Evolutionary conservation across 2,888 invertebrate genomes (phyloP).

Genomic region (Prionchulus punctatus): DNA sequence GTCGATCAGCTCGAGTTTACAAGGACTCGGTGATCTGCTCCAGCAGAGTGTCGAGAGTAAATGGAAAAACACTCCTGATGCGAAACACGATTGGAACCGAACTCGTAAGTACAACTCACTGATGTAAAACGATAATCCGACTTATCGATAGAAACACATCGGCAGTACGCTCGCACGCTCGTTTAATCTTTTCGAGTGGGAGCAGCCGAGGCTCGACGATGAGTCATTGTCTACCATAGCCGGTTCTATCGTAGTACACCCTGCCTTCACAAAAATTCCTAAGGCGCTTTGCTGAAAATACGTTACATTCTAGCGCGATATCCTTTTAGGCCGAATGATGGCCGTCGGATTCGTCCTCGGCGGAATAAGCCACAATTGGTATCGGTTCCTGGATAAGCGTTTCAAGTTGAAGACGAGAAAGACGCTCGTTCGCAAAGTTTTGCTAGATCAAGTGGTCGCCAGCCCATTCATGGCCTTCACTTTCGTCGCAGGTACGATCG

Average conservation of each 20-base stretch:
- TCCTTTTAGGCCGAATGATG: constrained; percentile 48
- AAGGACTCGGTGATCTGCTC: constrained; percentile 58
- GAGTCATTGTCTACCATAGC: too few species aligned
- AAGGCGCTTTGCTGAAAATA: too few species aligned
- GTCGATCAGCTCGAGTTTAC: constrained; percentile 36
- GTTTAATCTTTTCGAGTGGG: too few species aligned
- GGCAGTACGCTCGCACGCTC: too few species aligned
- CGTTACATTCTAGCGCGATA: too few species aligned
- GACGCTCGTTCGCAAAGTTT: constrained; percentile 53
- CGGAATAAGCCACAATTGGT: constrained; percentile 68
- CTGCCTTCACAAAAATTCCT: too few species aligned
- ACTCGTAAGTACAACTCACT: constrained; percentile 30
- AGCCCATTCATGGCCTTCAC: constrained; percentile 38
- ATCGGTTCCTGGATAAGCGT: constrained; percentile 50
- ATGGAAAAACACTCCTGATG: constrained; percentile 23
- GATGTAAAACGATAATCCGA: too few species aligned
- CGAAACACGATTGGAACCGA: constrained; percentile 48
- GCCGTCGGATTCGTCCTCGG: constrained; percentile 59
- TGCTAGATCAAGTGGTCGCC: constrained; percentile 35
- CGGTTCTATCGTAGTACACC: too few species aligned
- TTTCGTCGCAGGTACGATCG: constrained; percentile 30
- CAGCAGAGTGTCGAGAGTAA: constrained; percentile 56
- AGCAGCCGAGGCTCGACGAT: too few species aligned
- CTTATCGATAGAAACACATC: too few species aligned
- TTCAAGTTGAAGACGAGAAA: constrained; percentile 40